Conservation (phyloP, 2,888 invertebrate genomes). For the Spialia ferax region DNA sequence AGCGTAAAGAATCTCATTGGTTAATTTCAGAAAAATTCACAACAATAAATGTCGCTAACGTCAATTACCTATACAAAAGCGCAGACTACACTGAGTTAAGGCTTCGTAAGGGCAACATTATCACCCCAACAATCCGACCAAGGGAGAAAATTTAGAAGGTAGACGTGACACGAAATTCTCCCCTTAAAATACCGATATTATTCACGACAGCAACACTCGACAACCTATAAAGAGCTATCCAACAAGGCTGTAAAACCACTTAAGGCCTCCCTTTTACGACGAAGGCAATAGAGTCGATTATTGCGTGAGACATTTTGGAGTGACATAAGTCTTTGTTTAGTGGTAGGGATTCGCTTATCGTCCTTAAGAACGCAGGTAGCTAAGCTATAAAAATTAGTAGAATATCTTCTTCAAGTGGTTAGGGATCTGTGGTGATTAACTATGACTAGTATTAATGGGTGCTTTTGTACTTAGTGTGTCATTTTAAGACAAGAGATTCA, state of each 20-base stretch:
- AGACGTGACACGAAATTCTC: constrained; percentile 39
- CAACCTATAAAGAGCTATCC: constrained; percentile 38
- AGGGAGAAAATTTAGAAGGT: constrained; percentile 33
- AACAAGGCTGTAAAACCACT: constrained; percentile 25
- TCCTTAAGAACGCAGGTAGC: constrained; percentile 59
- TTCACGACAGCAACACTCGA: constrained; percentile 39
- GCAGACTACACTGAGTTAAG: constrained; percentile 7
- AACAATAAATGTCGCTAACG: background rate
- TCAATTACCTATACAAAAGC: background rate
- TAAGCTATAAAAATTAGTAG: constrained; percentile 57
- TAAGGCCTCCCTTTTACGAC: constrained; percentile 13
- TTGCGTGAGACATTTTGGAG: background rate
- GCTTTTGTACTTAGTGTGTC: background rate
- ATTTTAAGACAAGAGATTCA: background rate
- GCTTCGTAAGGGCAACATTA: constrained; percentile 8
- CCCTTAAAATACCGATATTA: constrained; percentile 38
- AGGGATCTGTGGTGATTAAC: constrained; percentile 39
- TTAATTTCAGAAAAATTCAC: background rate
- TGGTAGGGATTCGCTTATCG: constrained; percentile 20
- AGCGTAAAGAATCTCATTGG: background rate
- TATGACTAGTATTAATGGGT: background rate
- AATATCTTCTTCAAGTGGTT: constrained; percentile 42
- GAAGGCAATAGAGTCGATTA: constrained; percentile 28
- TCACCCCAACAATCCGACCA: constrained; percentile 22
- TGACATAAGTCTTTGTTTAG: constrained; percentile 19